phyloP scores from a whole-genome alignment of 2,797 vertebrate species.

The Uromys caudimaculatus region DNA sequence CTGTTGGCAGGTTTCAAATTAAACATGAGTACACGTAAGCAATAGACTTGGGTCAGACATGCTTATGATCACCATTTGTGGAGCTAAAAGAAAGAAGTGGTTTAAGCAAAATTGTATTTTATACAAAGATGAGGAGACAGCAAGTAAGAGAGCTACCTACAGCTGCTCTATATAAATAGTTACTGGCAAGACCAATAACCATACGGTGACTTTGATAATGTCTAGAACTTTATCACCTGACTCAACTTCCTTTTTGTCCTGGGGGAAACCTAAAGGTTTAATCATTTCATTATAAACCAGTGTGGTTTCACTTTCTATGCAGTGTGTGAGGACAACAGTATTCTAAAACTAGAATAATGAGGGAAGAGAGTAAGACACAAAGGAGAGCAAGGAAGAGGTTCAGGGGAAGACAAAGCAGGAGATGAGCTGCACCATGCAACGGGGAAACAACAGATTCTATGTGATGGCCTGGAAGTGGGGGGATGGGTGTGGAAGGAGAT shows the following conservation, averaged over 20 bases:
- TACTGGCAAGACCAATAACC: conserved; percentile 14
- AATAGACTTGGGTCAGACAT: conserved; percentile 39
- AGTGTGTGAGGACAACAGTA: neutral
- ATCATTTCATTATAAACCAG: conserved; percentile 40
- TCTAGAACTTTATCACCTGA: conserved; percentile 56
- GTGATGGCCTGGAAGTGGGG: neutral
- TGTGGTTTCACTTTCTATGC: conserved; percentile 37
- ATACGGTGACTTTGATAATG: conserved; percentile 42
- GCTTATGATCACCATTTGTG: conserved; percentile 57
- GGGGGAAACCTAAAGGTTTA: conserved; percentile 32
- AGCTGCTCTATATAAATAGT: conserved; percentile 22
- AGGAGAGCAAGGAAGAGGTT: neutral
- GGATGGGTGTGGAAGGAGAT: neutral
- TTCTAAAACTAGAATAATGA: conserved; percentile 7
- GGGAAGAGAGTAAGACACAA: neutral
- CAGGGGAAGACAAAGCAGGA: neutral
- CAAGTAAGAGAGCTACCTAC: neutral
- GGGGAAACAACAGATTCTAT: neutral
- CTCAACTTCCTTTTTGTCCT: conserved; percentile 31
- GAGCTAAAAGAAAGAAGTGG: conserved; percentile 41
- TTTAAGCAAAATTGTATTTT: conserved; percentile 55
- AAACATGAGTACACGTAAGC: conserved; percentile 57
- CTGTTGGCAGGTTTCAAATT: conserved; percentile 72
- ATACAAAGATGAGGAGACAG: neutral
- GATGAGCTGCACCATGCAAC: rapidly evolving